Base-by-base conservation (phyloP, 1,140 invertebrate species). In the Belonocnema kinseyi region DNA sequence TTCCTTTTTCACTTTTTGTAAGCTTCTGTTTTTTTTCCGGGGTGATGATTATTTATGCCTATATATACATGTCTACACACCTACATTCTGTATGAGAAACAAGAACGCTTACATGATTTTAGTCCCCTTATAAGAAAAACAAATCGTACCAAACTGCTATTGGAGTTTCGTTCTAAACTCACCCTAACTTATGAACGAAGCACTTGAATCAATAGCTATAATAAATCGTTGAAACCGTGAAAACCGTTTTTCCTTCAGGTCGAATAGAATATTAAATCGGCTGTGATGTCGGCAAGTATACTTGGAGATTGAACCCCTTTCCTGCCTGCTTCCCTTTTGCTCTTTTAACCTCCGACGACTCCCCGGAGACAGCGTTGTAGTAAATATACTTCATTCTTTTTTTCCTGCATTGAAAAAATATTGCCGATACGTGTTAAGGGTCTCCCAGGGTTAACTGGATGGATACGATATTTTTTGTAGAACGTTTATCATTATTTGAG, bases 211-310 rank as follows among this genome's bases (percentile, higher is more conserved):
- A 33, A 26, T 26, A 13, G 40, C 61, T 66, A 12, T 66, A 66
- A 66, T 66, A 66, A 66, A 66, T 66, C 61, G 61, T 66, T 14
- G 61, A 66, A 66, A 66, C 61, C 33, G 61, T 66, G 61, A 66
- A 66, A 66, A 66, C 61, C 61, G 61, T 66, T 66, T 66, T 66
- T 66, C 61, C 61, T 66, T 66, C 61, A 66, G 46, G 61, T 16
- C 14, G 61, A 66, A 66, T 66, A 66, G 61, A 66, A 66, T 66
- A 66, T 66, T 66, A 66, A 66, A 66, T 66, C 61, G 14, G 61
- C 40, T 40, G 61, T 66, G 26, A 66, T n/a, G 61, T 46, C 11
- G 61, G 26, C 14, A 66, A 66, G 26, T 66, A 66, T 26, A 21
- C 40, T 33, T 40, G 26, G 40, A 46, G 40, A 66, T 66, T 33